Base-by-base conservation (phyloP, 2,888 invertebrate genomes). In the Chymomyza caudatula region DNA sequence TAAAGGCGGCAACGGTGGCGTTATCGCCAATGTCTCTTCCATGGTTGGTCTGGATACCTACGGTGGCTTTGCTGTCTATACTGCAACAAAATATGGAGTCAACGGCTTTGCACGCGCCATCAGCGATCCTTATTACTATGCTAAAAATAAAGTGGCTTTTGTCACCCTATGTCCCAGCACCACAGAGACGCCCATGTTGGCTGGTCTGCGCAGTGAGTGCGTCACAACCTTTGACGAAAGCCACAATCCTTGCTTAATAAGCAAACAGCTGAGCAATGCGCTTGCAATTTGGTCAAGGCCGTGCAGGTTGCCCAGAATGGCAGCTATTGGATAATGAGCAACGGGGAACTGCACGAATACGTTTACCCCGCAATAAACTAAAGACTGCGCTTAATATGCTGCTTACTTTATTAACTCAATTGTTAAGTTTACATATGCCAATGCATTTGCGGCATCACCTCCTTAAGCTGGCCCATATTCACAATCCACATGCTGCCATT, bases 401-500 rank as follows among this genome's bases (percentile, higher is more conserved):
- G 29, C 11, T 37, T 3, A 37, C 11, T 37, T 37, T 37, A 37
- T 37, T 37, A 37, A 0, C 11, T 11, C 2, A 8, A 37, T 8
- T 37, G 11, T 11, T 37, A 11, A 11, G 8, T 57, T 66, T 77
- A 87, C 80, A 84, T 77, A 44, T 88, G 82, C 88, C 87, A 89
- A 51, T 89, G 76, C 47, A 76, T 73, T 42, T 78, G 80, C 53
- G 87, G 80, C 64, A 74, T 72, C 19, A 88, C 79, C 63, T 90
- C 89, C 66, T 87, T 86, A 23, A 89, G 69, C 51, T 85, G 81
- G 0, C 88, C 89, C 73, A 80, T 72, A 55, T 82, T 85, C 19
- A 87, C 77, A 23, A 90, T 84, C 78, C 89, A 90, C 71, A 90
- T 73, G 61, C 86, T 88, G 55, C 89, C 90, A 68, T 90, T 90